These are phyloP conservation scores for Climacteris rufus DNA, from an alignment of 2,113 vertebrate species.

Conservation along the genomic window DNA sequence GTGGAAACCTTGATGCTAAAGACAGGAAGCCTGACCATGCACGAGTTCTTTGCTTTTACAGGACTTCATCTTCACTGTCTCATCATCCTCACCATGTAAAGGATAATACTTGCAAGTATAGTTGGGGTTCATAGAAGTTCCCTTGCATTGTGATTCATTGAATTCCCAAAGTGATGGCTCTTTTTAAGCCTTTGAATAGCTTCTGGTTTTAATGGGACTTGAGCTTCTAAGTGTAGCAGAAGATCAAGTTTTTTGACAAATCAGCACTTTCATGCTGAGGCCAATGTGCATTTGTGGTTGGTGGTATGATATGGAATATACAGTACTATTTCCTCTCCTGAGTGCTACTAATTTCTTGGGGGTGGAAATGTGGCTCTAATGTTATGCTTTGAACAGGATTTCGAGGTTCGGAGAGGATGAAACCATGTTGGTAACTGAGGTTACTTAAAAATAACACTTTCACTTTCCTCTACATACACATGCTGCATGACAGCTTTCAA, in stretches of 20 bases:
- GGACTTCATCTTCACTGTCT: not conserved
- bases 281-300: not conserved
- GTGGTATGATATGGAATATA: not conserved
- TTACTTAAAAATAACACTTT: not conserved
- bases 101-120: not conserved
- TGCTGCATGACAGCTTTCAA: not conserved
- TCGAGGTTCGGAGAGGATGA: not conserved
- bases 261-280: not conserved
- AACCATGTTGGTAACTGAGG: not conserved
- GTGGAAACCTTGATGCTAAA: not conserved
- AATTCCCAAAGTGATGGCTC: not conserved
- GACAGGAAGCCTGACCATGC: not conserved
- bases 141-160: not conserved
- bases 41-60: not conserved
- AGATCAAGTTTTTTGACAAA: not conserved
- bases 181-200: not conserved
- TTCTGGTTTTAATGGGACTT: not conserved
- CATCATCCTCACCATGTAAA: not conserved
- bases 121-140: not conserved
- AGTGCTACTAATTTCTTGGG: not conserved
- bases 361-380: not conserved
- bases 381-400: not conserved
- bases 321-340: not conserved
- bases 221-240: not conserved
- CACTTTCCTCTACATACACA: not conserved